These are phyloP conservation scores for Mirza zaza DNA, from an alignment of 2,113 vertebrate genomes.

Conservation along the genomic window DNA sequence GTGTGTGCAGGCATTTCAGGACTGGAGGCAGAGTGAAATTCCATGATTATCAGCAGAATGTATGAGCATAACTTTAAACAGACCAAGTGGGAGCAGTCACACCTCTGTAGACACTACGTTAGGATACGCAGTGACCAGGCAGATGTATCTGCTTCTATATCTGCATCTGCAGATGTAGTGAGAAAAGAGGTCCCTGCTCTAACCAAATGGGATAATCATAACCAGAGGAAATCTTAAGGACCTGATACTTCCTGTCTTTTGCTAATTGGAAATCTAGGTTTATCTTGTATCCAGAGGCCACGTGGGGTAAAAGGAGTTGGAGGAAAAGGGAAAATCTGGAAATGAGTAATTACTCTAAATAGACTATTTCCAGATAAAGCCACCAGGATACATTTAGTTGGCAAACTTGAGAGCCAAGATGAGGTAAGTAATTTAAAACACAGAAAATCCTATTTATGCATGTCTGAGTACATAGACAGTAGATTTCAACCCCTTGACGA, in stretches of 20 bases:
- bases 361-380: slow-evolving; percentile 57
- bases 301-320: not conserved
- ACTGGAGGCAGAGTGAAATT: not conserved
- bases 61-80: not conserved
- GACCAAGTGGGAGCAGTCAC: not conserved
- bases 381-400: slow-evolving; percentile 44
- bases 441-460: slow-evolving; percentile 49
- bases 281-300: not conserved
- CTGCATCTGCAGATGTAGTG: not conserved
- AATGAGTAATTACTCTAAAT: slow-evolving; percentile 52
- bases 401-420: slow-evolving; percentile 58
- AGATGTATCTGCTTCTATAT: not conserved
- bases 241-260: not conserved
- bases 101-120: not conserved
- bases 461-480: not conserved
- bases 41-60: not conserved
- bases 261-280: not conserved
- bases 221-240: not conserved
- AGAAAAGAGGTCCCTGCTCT: not conserved
- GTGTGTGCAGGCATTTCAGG: not conserved
- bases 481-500: slow-evolving; percentile 6
- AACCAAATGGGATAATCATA: not conserved
- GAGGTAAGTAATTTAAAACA: slow-evolving; percentile 72
- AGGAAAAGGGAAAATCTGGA: slow-evolving; percentile 34
- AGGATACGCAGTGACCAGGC: not conserved